Base-by-base conservation (phyloP, 2,888 invertebrate species). In the Tolmerus cingulatus region DNA sequence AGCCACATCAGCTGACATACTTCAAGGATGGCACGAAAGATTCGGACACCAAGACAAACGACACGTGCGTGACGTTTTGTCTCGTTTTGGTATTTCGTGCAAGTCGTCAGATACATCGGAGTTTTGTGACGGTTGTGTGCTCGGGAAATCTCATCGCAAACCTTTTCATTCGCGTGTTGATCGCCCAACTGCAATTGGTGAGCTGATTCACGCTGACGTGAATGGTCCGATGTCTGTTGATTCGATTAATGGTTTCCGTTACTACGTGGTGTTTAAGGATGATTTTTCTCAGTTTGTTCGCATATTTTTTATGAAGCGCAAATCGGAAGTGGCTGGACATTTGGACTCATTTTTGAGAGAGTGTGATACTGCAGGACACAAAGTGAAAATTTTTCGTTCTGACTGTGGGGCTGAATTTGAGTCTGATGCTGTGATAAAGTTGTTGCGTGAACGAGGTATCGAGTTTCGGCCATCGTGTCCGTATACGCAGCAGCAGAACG, bases 341-440 rank as follows among this genome's bases (percentile, higher is more conserved):
- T 77, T 77, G 37, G 77, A 77, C 30, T 19, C 77, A 77, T 77
- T n/a, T n/a, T 77, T 37, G 37, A 37, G 37, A 37, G 37, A 37
- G 34, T 34, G 34, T 4, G 37, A 37, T 37, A 37, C 37, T 7
- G 37, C 77, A 16, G 77, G 77, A 77, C 77, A 77, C 34, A 77
- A 77, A 77, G 77, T 34, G 77, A 77, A 77, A 77, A 37, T 5
- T 77, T 77, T 77, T 30, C 37, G 77, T 37, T 37, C 37, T 37
- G 37, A 77, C 37, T 77, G 77, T 77, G 77, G 77, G 12, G n/a
- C 34, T 77, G 30, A 77, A 5, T 77, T 77, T 77, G 77, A 77
- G 2, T 77, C 37, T 37, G 77, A 34, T 27, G 37, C 16, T 34
- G 77, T 77, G n/a, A 37, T 34, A n/a, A 77, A 12, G n/a, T 77